Conservation (phyloP, 1,140 invertebrate genomes). For the Cydia amplana region DNA sequence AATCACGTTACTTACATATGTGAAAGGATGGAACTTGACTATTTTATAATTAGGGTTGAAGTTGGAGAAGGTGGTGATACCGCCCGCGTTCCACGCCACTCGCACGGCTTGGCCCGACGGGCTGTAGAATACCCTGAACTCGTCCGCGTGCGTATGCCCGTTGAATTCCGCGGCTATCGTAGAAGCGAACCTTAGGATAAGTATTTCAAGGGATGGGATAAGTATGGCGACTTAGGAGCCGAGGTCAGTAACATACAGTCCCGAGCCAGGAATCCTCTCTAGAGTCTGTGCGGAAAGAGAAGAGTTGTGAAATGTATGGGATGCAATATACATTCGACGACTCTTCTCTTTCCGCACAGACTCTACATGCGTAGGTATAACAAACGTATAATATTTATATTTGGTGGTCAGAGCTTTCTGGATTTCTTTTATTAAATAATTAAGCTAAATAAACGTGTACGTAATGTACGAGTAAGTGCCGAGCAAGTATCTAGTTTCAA, state of each 20-base stretch:
- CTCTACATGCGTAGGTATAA: too few species aligned
- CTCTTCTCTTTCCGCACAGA: too few species aligned
- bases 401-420: too few species aligned
- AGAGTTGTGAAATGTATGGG: too few species aligned
- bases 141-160: constrained; percentile 90
- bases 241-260: neutral
- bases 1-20: constrained; percentile 80
- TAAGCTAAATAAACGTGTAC: too few species aligned
- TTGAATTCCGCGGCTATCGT: constrained; percentile 90
- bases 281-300: too few species aligned
- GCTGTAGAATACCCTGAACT: constrained; percentile 85
- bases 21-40: constrained; percentile 83
- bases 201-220: neutral
- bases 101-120: constrained; percentile 79
- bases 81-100: constrained; percentile 89
- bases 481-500: too few species aligned
- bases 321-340: too few species aligned
- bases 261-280: too few species aligned
- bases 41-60: constrained; percentile 92
- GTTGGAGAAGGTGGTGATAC: constrained; percentile 82
- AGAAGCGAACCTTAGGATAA: constrained; percentile 81
- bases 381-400: too few species aligned
- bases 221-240: neutral
- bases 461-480: too few species aligned
- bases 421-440: too few species aligned